A percentile compares a stretch with the other conserved stretches of the same genome.
phyloP scores from a whole-genome alignment of 30 jellyfish, hydroid and myxozoan species.

The Sanderia malayensis region DNA sequence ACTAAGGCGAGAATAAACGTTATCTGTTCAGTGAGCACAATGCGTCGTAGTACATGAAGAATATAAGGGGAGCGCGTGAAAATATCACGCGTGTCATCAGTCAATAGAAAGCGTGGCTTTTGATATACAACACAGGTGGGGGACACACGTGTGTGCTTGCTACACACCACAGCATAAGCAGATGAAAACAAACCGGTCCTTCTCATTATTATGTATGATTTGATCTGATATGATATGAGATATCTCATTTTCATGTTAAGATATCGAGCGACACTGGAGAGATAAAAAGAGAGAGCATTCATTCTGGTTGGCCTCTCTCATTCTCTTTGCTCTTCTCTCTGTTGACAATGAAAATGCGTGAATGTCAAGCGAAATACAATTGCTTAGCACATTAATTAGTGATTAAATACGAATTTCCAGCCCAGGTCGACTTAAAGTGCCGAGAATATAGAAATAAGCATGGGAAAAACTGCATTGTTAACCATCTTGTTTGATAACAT shows the following conservation, averaged over 20 bases:
- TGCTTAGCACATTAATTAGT: neutral
- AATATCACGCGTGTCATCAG: conserved; percentile 61
- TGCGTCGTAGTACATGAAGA: too few relatives aligned
- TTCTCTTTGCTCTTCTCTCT: too few relatives aligned
- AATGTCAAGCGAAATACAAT: neutral
- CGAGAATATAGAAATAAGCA: neutral
- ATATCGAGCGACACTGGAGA: too few relatives aligned
- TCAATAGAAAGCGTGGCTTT: conserved; percentile 80
- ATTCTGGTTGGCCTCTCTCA: too few relatives aligned
- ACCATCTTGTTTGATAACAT: neutral
- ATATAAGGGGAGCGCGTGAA: conserved; percentile 44
- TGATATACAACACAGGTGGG: conserved; percentile 70
- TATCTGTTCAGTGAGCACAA: conserved; percentile 27
- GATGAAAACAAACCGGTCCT: too few relatives aligned
- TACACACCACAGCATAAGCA: conserved; percentile 9
- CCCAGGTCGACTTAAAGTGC: neutral
- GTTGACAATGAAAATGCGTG: too few relatives aligned
- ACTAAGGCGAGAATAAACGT: conserved; percentile 31
- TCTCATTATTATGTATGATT: too few relatives aligned
- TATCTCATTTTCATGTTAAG: too few relatives aligned
- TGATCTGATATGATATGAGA: too few relatives aligned
- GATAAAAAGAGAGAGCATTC: too few relatives aligned
- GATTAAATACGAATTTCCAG: neutral
- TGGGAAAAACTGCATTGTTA: neutral
- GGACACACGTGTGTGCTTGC: conserved; percentile 71